Base-by-base conservation (phyloP, 2,113 vertebrate species). In the Astatotilapia flaviijosephi region DNA sequence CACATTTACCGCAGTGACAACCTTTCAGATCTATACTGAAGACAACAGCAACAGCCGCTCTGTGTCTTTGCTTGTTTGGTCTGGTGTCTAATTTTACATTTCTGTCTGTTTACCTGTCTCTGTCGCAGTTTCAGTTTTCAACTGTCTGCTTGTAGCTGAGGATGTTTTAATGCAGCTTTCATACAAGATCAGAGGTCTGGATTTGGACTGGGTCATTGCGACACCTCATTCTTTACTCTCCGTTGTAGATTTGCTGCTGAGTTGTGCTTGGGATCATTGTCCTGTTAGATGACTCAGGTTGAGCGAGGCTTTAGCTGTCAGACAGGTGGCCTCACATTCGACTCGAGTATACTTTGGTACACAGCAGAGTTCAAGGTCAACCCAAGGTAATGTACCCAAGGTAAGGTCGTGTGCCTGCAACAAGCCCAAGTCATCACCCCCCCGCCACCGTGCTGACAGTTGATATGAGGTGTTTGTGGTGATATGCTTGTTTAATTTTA, bases 61-160 rank as follows among this genome's bases (percentile, higher is more conserved):
- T 26, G 21, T 14, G 13, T 2, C 35, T 70, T 23, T 1, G 65
- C n/a, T 45, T 26, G 37, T 28, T 28, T 0, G 23, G 40, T 47
- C 4, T 10, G 37, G 40, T 45, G 40, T 45, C 68, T 73, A 45
- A 0, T 45, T 73, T 1, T 73, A 73, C 40, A 26, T 73, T 45
- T 26, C 68, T 45, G 68, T 73, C 13, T 73, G 68, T 73, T 73
- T 73, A 73, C 68, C 40, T 75, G 6, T 47, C 40, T 47, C 40
- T 75, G 40, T 47, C 0, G 23, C 37, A 26, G 23, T 75, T 75
- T 47, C 23, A 47, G 40, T 28, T 75, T 7, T 28, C 15, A 47
- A 47, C 70, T 73, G 65, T 26, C 37, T 73, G 37, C 23, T 75
- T 75, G 23, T 47, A 19, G 40, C 9, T 75, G 42, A 75, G 42